Evolutionary conservation across 1,140 invertebrate species (phyloP), one percentile per base, ranked within the genome.

Genomic region (Spodoptera litura): DNA sequence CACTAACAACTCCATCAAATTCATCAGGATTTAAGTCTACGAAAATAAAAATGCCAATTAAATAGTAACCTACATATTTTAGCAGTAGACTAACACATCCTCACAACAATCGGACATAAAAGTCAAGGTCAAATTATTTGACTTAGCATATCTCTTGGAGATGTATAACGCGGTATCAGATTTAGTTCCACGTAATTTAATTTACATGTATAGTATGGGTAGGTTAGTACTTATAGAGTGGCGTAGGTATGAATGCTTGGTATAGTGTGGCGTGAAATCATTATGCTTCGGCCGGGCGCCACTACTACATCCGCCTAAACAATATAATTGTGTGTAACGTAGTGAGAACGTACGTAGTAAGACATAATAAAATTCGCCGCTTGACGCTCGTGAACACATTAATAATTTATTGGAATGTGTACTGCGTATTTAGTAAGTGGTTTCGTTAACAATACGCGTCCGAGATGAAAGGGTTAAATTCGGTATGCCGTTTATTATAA

Each of bases 301-400:
- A 64, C 70, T 27, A 52, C 56, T 25, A 78, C 77, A 79, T 79
- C 78, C 70, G 76, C 76, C 35, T 79, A 59, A 15, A 74, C 62
- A 79, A 74, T 68, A 68, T 74, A 75, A 79, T 75, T 75, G 38
- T 31, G 53, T 56, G 71, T 44, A 59, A 38, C 71, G 55, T 74
- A 68, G 53, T 79, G 12, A 68, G 73, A 73, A 59, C 35, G 62
- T 73, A 73, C 35, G 71, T 25, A 59, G 38, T 35, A 44, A 49
- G 9, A 27, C 15, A 51, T 49, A 59, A 58, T 61, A 58, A 59
- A 58, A 49, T 56, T 51, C 35, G 38, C 53, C 35, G 35, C 71
- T 73, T 51, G 56, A 56, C 25, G 44, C 44, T 59, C 31, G 55
- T 56, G 71, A 73, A 20, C 66, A 10, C n/a, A 59, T 73, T 73